phyloP scores from a whole-genome alignment of 2,113 vertebrate genomes.

The Scophthalmus maximus region DNA sequence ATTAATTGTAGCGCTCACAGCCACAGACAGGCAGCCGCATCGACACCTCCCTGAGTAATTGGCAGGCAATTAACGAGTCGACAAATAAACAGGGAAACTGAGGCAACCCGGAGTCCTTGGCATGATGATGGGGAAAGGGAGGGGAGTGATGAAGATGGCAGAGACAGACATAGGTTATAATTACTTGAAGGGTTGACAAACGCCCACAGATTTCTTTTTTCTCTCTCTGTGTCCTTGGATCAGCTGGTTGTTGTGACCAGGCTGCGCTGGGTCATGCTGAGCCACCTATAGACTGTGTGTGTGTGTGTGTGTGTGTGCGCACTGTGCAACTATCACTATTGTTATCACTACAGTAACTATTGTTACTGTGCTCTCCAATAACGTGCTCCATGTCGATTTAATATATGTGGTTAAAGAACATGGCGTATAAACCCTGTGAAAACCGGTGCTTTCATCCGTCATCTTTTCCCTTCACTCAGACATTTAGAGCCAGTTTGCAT shows the following conservation, averaged over 20 bases:
- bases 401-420: constrained; percentile 23
- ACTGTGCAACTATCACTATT: constrained; percentile 1
- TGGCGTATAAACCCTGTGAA: constrained; percentile 5
- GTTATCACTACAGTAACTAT: too few species aligned
- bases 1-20: constrained; percentile 78
- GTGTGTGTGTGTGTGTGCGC: background rate
- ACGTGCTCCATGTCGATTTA: constrained; percentile 9
- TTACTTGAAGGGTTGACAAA: constrained; percentile 66
- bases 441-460: background rate
- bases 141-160: constrained; percentile 48
- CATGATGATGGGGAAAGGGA: constrained; percentile 44
- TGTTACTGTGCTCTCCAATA: constrained; percentile 25
- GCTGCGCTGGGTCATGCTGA: constrained; percentile 3
- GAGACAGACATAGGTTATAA: constrained; percentile 53
- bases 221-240: constrained; percentile 33
- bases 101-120: constrained; percentile 61
- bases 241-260: constrained; percentile 43
- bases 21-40: constrained; percentile 72
- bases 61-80: constrained; percentile 83
- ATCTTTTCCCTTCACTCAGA: constrained; percentile 1
- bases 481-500: background rate
- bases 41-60: constrained; percentile 80
- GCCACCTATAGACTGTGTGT: constrained; percentile 14
- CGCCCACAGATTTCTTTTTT: constrained; percentile 49
- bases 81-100: constrained; percentile 74